Evolutionary conservation across 2,888 invertebrate species (phyloP), one percentile per base, ranked within the genome.

Genomic region (Diarsia dahlii): DNA sequence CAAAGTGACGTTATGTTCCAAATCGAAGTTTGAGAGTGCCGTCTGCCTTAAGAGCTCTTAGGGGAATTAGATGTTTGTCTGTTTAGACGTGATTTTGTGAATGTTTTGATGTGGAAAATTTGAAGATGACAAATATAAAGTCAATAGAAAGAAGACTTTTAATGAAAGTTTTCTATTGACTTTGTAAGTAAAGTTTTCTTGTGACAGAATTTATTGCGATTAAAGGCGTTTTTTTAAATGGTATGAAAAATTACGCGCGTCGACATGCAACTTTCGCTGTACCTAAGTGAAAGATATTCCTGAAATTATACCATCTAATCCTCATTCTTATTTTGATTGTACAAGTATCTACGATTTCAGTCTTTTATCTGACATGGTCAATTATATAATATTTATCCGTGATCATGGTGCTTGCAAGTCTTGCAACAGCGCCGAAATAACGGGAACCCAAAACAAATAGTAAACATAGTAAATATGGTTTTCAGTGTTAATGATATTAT

Each of bases 1-100:
- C 89, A 90, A 90, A 91, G 86, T 84, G 82, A 86, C 89, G 85
- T 86, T 71, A 80, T 73, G 82, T 85, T 84, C 28, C 62, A 62
- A 82, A 82, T 79, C 67, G 83, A 83, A 62, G 66, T 63, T 58
- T 52, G 66, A 39, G 67, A n/a, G 54, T 34, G 13, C n/a, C 12
- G 20, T n/a, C n/a, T n/a, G n/a, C 52, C 73, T 60, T 63, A 62
- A 66, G 52, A 54, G 45, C 66, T 80, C 67, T 76, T 68, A 50
- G 45, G 54, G 67, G 63, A 65, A 79, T 75, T 71, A 71, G 50
- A 71, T 67, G 52, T 69, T 72, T 69, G 68, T 72, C 6, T 62
- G 9, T 68, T 54, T 58, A 45, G 45, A 34, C 60, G 13, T 18
- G 65, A 79, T 34, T 58, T 63, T 56, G 20, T 48, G 46, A 50